These are phyloP conservation scores for Andrena bucephala DNA, from an alignment of 2,888 invertebrate species.

Conservation along the genomic window DNA sequence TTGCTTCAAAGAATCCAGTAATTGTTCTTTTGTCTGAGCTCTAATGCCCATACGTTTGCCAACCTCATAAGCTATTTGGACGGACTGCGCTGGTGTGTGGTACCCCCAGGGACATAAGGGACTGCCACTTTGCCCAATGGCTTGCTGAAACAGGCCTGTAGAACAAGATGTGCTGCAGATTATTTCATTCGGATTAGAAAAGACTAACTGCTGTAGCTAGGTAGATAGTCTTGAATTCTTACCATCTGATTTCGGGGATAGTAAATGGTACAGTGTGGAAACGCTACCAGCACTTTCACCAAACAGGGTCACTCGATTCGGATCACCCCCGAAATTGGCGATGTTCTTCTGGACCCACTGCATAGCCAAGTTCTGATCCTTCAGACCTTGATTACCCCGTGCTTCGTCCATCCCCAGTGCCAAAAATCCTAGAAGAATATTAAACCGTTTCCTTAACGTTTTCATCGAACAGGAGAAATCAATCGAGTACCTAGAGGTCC, in stretches of 20 bases:
- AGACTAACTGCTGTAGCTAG: too few species aligned
- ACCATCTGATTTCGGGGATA: conserved; percentile 52
- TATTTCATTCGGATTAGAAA: background rate
- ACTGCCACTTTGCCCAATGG: conserved; percentile 86
- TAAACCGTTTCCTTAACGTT: background rate
- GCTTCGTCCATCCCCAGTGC: conserved; percentile 89
- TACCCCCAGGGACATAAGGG: conserved; percentile 86
- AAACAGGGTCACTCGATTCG: conserved; percentile 88
- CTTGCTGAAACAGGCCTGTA: conserved; percentile 86
- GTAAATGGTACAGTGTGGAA: conserved; percentile 36
- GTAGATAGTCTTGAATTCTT: background rate
- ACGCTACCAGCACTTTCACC: conserved; percentile 91
- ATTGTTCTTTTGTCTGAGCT: background rate
- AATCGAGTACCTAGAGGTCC: conserved; percentile 68
- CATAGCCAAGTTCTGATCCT: conserved; percentile 89
- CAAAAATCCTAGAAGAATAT: conserved; percentile 82
- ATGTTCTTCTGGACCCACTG: conserved; percentile 90
- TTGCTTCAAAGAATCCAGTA: background rate
- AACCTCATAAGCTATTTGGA: conserved; percentile 80
- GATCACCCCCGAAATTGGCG: conserved; percentile 89
- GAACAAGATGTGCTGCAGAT: background rate
- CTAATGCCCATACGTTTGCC: conserved; percentile 75
- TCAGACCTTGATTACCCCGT: conserved; percentile 90
- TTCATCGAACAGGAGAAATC: background rate
- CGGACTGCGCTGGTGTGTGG: conserved; percentile 12